Evolutionary conservation across 2,797 vertebrate species (phyloP), one percentile per base, ranked within the genome.

Genomic region (Buceros bicornis): DNA sequence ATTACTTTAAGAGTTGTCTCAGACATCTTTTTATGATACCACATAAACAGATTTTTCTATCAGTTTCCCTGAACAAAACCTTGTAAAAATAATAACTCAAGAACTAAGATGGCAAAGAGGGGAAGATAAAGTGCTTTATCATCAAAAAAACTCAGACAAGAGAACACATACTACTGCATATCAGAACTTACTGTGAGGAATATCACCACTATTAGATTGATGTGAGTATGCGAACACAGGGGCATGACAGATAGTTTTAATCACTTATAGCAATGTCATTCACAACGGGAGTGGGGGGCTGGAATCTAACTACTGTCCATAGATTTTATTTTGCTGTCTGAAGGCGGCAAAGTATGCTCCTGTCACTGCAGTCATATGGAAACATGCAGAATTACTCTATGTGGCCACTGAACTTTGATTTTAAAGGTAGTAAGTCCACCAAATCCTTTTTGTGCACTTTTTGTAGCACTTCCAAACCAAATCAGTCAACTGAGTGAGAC

Each of bases 1-100:
- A 90, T 80, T 92, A 93, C 31, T 88, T 73, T 84, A 45, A 77
- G 92, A 80, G 71, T 78, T 71, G 61, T 85, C 61, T 91, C 83
- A 79, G 16, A 47, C 6, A 3, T 85, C 72, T 93, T 70, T 81
- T 89, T 82, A 91, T 58, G 62, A 58, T 48, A 65, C 53, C 70
- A 57, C 12, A 87, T 70, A 95, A 93, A 87, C 60, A 85, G 67
- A 89, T 89, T 73, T 73, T 92, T 87, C 64, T 71, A 76, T 57
- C 78, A 24, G 26, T 86, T 93, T 95, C 61, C 65, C 61, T 81
- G 24, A 95, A 85, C 5, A 71, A 93, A 71, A 93, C 21, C 61
- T 74, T 43, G 73, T 42, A 93, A 87, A 82, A 90, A 89, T 71
- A 73, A 57, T 37, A 84, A 82, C 56, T 83, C 21, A 73, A 78